A percentile compares a stretch with the other conserved stretches of the same genome.
These are phyloP conservation scores for Agrilus cyanescens DNA, from an alignment of 2,888 invertebrate genomes.

Conservation along the genomic window DNA sequence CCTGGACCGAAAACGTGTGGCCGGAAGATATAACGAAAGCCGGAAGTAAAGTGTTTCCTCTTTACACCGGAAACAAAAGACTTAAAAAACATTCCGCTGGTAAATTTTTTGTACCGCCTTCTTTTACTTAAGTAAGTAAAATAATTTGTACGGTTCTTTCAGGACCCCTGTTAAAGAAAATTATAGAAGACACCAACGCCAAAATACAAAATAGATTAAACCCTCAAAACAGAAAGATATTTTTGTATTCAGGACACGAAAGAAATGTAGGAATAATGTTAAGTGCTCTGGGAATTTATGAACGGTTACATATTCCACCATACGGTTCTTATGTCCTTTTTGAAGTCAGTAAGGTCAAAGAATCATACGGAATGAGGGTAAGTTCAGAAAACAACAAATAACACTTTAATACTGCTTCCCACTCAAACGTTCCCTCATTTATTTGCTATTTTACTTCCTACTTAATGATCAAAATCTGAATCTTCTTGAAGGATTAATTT, in stretches of 20 bases:
- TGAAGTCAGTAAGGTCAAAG: constrained; percentile 19
- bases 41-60: constrained; percentile 6
- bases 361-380: constrained; percentile 25
- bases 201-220: constrained; percentile 32
- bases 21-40: constrained; percentile 7
- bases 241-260: constrained; percentile 53
- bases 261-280: constrained; percentile 50
- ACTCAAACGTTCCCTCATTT: no score
- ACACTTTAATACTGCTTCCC: background rate
- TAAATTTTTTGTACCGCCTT: background rate
- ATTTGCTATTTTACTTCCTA: no score
- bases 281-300: constrained; percentile 45
- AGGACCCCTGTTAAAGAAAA: constrained; percentile 37
- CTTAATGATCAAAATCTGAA: background rate
- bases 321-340: constrained; percentile 12
- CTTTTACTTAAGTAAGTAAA: background rate
- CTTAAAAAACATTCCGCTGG: constrained; percentile 9
- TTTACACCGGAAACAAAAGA: constrained; percentile 3
- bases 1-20: constrained; percentile 8
- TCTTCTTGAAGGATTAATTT: background rate
- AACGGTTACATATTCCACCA: constrained; percentile 30
- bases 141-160: background rate
- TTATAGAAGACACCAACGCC: constrained; percentile 41
- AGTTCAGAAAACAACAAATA: background rate
- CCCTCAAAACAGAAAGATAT: constrained; percentile 40